Evolutionary conservation across 1,140 invertebrate species (phyloP).

Genomic region (Grapholita molesta): DNA sequence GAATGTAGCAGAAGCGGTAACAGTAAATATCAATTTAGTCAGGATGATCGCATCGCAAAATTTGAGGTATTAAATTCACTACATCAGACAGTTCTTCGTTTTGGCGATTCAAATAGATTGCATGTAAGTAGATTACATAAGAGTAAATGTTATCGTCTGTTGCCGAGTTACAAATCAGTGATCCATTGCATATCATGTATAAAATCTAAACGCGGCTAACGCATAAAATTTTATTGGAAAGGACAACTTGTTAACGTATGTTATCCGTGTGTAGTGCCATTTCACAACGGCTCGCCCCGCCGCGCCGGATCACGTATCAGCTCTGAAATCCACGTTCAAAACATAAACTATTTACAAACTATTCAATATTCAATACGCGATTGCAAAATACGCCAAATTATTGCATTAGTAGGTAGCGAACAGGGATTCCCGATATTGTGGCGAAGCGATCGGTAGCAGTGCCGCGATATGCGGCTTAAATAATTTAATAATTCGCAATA

Average conservation of each 20-base stretch:
- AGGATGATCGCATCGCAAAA: too few relatives aligned
- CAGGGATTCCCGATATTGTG: conserved; percentile 77
- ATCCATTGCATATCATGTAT: conserved; percentile 52
- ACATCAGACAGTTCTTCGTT: too few relatives aligned
- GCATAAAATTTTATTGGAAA: conserved; percentile 65
- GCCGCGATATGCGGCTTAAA: conserved; percentile 75
- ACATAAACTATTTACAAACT: conserved; percentile 77
- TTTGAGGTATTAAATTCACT: too few relatives aligned
- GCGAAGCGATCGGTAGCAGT: conserved; percentile 69
- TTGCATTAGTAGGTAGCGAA: conserved; percentile 75
- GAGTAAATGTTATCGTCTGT: neutral
- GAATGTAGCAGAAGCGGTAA: neutral
- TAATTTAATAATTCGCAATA: conserved; percentile 79
- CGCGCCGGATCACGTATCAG: conserved; percentile 64
- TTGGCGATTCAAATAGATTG: too few relatives aligned
- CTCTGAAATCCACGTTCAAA: conserved; percentile 71
- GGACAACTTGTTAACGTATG: conserved; percentile 64
- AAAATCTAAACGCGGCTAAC: conserved; percentile 62
- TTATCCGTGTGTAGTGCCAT: conserved; percentile 64
- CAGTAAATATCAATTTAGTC: too few relatives aligned
- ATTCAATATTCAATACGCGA: conserved; percentile 77
- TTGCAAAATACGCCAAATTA: conserved; percentile 78
- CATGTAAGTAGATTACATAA: too few relatives aligned
- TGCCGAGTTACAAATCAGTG: conserved; percentile 22
- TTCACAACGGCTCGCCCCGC: conserved; percentile 56